phyloP scores from a whole-genome alignment of 2,888 invertebrate species.

The Phalera bucephala region DNA sequence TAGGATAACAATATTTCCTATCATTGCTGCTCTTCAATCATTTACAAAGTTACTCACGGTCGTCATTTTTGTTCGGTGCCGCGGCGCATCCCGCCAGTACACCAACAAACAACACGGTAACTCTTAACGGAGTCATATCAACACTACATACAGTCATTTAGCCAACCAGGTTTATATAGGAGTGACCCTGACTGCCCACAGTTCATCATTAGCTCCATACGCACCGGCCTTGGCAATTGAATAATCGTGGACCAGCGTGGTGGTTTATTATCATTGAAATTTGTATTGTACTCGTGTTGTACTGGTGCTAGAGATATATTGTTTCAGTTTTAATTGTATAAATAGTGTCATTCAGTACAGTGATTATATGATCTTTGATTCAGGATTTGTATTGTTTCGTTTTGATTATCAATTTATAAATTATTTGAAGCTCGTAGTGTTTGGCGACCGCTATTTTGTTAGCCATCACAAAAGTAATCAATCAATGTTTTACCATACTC shows the following conservation, averaged over 20 bases:
- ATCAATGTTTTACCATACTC: too few relatives aligned
- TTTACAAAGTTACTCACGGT: conserved; percentile 57
- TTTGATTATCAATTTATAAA: too few relatives aligned
- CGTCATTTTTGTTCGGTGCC: conserved; percentile 44
- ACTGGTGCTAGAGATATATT: conserved; percentile 12
- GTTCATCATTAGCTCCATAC: conserved; percentile 58
- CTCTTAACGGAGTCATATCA: conserved; percentile 53
- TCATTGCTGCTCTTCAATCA: neutral
- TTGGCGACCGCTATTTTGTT: too few relatives aligned
- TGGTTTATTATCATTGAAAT: conserved; percentile 37
- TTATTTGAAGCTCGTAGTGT: too few relatives aligned
- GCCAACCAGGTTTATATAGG: conserved; percentile 67
- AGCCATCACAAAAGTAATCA: too few relatives aligned
- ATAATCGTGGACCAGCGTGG: conserved; percentile 38
- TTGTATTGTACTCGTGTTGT: conserved; percentile 19
- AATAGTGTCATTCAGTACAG: neutral
- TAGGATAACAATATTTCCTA: too few relatives aligned
- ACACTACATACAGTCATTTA: conserved; percentile 54
- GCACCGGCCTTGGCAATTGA: conserved; percentile 65
- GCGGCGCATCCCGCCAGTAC: conserved; percentile 46
- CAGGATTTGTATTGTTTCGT: too few relatives aligned
- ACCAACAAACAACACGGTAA: conserved; percentile 44
- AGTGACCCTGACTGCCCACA: conserved; percentile 68
- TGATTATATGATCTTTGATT: too few relatives aligned
- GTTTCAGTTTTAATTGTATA: neutral